phyloP scores from a whole-genome alignment of 2,888 invertebrate species.

The Coelinius sp. region DNA sequence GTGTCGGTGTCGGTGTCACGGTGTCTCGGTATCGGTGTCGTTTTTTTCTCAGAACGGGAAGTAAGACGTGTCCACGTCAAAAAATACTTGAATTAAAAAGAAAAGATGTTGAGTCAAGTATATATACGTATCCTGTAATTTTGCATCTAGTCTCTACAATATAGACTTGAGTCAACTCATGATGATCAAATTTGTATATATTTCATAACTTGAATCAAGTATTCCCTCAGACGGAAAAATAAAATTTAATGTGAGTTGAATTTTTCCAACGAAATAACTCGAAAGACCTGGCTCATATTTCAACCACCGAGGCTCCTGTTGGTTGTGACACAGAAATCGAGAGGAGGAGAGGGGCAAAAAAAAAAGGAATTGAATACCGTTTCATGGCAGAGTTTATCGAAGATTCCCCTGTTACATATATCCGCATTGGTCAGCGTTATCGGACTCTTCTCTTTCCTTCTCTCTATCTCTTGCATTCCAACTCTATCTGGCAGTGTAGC shows the following conservation, averaged over 20 bases:
- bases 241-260: background rate
- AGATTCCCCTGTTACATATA: slow-evolving; percentile 29
- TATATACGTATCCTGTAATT: no score
- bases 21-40: no score
- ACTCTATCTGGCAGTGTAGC: slow-evolving; percentile 3
- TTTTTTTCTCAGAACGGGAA: no score
- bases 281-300: background rate
- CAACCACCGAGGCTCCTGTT: background rate
- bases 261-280: background rate
- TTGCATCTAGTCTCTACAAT: no score
- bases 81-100: no score
- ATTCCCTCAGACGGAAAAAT: background rate
- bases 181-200: background rate
- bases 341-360: background rate
- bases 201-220: background rate
- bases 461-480: slow-evolving; percentile 12
- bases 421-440: slow-evolving; percentile 49
- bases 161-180: no score
- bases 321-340: background rate
- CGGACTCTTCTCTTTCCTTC: slow-evolving; percentile 39
- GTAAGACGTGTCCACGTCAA: no score
- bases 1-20: no score
- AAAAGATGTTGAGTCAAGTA: no score
- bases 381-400: slow-evolving; percentile 36
- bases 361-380: slow-evolving; percentile 22